phyloP scores from a whole-genome alignment of 2,888 invertebrate species.

The Caenorhabditis parvicauda region DNA sequence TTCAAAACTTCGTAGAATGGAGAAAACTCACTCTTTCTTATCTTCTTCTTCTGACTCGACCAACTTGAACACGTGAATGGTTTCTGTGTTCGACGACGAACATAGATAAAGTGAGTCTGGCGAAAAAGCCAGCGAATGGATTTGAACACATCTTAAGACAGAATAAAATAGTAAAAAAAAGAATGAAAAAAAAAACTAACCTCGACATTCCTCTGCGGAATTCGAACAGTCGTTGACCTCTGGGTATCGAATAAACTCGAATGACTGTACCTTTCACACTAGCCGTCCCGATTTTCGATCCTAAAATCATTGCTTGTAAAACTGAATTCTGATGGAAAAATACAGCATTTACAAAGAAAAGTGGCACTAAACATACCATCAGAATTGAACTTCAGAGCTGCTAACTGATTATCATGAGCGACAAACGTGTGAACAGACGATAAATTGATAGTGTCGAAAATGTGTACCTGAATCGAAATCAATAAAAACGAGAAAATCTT shows the following conservation, averaged over 20 bases:
- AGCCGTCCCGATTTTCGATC: conserved; percentile 69
- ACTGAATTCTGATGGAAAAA: no score
- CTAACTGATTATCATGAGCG: conserved; percentile 92
- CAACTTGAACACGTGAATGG: conserved; percentile 92
- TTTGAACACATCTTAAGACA: conserved; percentile 76
- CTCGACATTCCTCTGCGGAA: conserved; percentile 83
- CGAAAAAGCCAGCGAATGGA: conserved; percentile 90
- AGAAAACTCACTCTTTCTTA: conserved; percentile 19
- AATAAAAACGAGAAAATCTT: no score
- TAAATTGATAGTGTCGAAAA: conserved; percentile 88
- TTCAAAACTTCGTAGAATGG: no score
- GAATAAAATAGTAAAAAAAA: conserved; percentile 4
- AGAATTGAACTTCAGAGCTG: conserved; percentile 87
- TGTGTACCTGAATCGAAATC: conserved; percentile 88
- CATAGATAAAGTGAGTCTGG: conserved; percentile 84
- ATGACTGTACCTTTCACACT: conserved; percentile 78
- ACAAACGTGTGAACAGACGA: conserved; percentile 93
- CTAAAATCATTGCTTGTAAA: no score
- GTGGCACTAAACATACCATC: no score
- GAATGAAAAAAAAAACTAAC: conserved; percentile 1
- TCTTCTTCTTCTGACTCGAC: conserved; percentile 64
- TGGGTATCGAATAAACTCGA: conserved; percentile 82
- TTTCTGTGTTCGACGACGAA: conserved; percentile 90
- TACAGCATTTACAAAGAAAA: no score
- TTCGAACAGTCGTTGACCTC: conserved; percentile 87